phyloP scores from a whole-genome alignment of 2,888 invertebrate species.

The Aproaerema taeniolella region DNA sequence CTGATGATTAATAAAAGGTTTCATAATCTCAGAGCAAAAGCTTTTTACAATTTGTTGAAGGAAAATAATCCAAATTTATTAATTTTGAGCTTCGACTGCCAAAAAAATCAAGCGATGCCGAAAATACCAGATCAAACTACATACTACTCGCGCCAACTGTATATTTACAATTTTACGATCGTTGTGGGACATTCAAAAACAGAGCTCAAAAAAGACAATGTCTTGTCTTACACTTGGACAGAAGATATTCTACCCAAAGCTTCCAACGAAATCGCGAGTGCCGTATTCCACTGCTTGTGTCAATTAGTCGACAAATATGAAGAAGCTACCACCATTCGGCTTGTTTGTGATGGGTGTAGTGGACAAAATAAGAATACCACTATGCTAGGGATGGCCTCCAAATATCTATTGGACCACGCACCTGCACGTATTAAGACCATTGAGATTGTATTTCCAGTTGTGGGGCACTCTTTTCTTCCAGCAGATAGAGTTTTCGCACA shows the following conservation, averaged over 20 bases:
- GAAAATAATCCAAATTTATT: conserved; percentile 10
- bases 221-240: conserved; percentile 27
- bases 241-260: conserved; percentile 22
- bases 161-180: conserved; percentile 36
- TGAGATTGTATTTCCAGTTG: conserved; percentile 24
- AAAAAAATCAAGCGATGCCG: conserved; percentile 14
- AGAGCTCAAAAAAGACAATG: conserved; percentile 23
- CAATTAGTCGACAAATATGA: conserved; percentile 16
- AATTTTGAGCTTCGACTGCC: conserved; percentile 16
- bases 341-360: conserved; percentile 22
- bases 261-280: conserved; percentile 22
- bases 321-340: conserved; percentile 14
- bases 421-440: conserved; percentile 17
- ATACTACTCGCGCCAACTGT: conserved; percentile 36
- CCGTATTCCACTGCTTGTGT: conserved; percentile 18
- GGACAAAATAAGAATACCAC: conserved; percentile 23
- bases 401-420: conserved; percentile 20
- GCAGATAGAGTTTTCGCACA: no score
- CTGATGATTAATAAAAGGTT: conserved; percentile 6
- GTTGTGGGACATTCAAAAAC: conserved; percentile 31
- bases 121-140: conserved; percentile 31
- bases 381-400: conserved; percentile 29
- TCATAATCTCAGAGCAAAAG: conserved; percentile 13
- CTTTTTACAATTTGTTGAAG: conserved; percentile 14
- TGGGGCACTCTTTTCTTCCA: no score